Evolutionary conservation across 2,113 vertebrate species (phyloP), one percentile per base, ranked within the genome.

Genomic region (Piaya cayana): DNA sequence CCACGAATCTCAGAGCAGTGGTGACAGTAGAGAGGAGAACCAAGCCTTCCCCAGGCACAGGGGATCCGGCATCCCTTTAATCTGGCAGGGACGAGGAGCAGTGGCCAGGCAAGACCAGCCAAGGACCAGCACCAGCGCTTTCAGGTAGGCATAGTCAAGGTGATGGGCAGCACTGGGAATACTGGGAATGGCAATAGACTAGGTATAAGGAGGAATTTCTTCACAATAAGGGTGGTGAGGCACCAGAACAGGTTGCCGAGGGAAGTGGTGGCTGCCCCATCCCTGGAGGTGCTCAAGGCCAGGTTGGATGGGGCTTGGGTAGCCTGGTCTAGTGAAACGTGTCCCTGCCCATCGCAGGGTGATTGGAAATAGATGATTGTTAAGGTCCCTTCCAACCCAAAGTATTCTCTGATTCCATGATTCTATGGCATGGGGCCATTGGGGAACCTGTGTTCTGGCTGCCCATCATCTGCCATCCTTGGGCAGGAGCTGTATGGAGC

Each of bases 21-120:
- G 25, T 53, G 68, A 47, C 8, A 0, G 78, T 2, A 1, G 49
- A 84, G 81, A 2, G 3, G 53, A 69, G 47, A 29, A 9, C 63
- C 1, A 0, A 78, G 59, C 37, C 55, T 52, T 26, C 6, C 0
- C 45, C 49, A 14, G 45, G 43, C 2, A 0, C 56, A 4, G 43
- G 14, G 50, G 30, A 45, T n/a, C 27, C 1, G 1, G n/a, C 7
- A 9, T n/a, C 21, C 42, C 70, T 56, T 20, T 78, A 53, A 82
- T 7, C 67, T 8, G 0, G 55, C 1, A 2, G 59, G 75, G 56
- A 58, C 26, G 2, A 43, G 8, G 29, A 88, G 45, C 12, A 2
- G 86, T 4, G 12, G 8, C 34, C 9, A 0, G 53, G 71, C 45
- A 86, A 69, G 60, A 87, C 17, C 83, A 22, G 22, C 55, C 15